These are phyloP conservation scores for Polyodon spathula DNA, from an alignment of 2,113 vertebrate genomes.

Conservation along the genomic window DNA sequence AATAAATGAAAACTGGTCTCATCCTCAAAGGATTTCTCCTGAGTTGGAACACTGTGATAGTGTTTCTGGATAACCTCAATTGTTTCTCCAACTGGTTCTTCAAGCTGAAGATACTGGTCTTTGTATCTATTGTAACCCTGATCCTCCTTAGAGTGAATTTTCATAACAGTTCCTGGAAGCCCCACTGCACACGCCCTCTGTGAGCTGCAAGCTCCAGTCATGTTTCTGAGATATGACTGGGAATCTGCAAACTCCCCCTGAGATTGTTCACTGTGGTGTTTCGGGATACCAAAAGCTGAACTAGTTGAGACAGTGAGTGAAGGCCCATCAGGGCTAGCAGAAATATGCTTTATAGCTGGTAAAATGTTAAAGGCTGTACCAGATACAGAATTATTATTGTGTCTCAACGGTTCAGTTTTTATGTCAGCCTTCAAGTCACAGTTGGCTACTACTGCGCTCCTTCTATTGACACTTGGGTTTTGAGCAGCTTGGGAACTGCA, in stretches of 20 bases:
- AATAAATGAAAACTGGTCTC: constrained; percentile 60
- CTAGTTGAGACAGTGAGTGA: too few relatives aligned
- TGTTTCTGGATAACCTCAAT: constrained; percentile 67
- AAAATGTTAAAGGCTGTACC: neutral
- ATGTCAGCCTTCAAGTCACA: neutral
- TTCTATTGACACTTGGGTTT: constrained; percentile 48
- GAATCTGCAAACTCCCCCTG: constrained; percentile 40
- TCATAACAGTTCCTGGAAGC: neutral
- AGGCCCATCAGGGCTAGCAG: constrained; percentile 7
- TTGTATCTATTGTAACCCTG: constrained; percentile 13
- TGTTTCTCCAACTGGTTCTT: constrained; percentile 38
- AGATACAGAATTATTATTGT: constrained; percentile 26
- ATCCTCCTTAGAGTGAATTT: neutral
- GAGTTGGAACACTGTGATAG: constrained; percentile 41
- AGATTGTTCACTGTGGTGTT: constrained; percentile 37
- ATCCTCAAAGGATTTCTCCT: constrained; percentile 38
- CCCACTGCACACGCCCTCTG: too few relatives aligned
- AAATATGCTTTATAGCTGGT: constrained; percentile 15
- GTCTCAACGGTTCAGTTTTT: constrained; percentile 42
- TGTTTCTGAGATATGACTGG: constrained; percentile 46
- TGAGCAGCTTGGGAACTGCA: constrained; percentile 22
- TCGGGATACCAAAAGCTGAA: constrained; percentile 18
- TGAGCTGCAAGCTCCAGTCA: constrained; percentile 21
- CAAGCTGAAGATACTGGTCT: constrained; percentile 25
- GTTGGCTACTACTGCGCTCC: constrained; percentile 11